These are phyloP conservation scores for Cristatella mucedo DNA, from an alignment of 2,888 invertebrate genomes.

Conservation along the genomic window DNA sequence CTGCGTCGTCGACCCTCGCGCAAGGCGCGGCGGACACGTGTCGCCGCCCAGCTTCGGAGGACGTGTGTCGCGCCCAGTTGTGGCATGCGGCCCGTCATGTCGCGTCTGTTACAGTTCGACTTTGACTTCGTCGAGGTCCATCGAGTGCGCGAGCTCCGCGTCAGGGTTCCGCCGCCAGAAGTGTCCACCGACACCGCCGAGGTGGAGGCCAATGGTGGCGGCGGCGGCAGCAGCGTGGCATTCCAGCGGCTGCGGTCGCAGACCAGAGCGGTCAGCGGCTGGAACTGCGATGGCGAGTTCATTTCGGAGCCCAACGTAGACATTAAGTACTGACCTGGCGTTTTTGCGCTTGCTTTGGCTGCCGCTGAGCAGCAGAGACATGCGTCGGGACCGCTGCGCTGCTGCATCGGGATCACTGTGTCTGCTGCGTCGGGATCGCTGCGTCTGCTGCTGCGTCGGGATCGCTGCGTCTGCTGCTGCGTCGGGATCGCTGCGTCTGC, in stretches of 20 bases:
- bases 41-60: too few relatives aligned
- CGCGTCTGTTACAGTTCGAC: conserved; percentile 45
- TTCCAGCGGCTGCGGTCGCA: conserved; percentile 14
- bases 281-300: conserved; percentile 70
- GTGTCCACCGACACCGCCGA: conserved; percentile 12
- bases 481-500: too few relatives aligned
- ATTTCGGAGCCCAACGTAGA: conserved; percentile 49
- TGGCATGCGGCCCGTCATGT: not conserved
- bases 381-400: too few relatives aligned
- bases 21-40: too few relatives aligned
- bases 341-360: too few relatives aligned
- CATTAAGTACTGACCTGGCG: conserved; percentile 43
- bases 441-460: too few relatives aligned
- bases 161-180: conserved; percentile 43
- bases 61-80: not conserved
- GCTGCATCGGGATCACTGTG: too few relatives aligned
- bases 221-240: conserved; percentile 10
- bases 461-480: too few relatives aligned
- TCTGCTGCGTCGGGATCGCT: too few relatives aligned
- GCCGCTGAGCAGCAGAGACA: too few relatives aligned
- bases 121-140: conserved; percentile 59
- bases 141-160: conserved; percentile 54
- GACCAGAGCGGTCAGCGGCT: conserved; percentile 44
- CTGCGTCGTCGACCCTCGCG: too few relatives aligned
- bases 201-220: conserved; percentile 13